Evolutionary conservation across 1,140 invertebrate species (phyloP), one percentile per base, ranked within the genome.

Genomic region (Metopolophium dirhodum): DNA sequence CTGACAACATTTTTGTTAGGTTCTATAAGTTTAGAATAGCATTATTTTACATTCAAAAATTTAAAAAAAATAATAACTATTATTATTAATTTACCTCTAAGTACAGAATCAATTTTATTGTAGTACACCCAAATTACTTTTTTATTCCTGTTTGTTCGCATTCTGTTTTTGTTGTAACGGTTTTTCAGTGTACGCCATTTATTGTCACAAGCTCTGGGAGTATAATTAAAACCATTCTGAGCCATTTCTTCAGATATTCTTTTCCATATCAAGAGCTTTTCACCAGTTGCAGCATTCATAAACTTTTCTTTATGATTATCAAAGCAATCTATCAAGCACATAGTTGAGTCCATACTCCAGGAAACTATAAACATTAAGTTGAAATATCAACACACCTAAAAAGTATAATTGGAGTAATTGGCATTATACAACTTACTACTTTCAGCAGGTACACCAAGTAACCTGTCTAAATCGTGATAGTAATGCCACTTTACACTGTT

Each of bases 171-270:
- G 26, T 93, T 37, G 45, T 93, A 93, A 26, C 91, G 91, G 26
- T 93, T 93, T 86, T 93, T 93, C 37, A 93, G 14, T 57, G 91
- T 93, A 30, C 91, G 91, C 91, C 91, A 93, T 11, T 93, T 93
- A 20, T 93, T 93, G 22, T 93, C 91, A 83, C 91, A 93, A 54
- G 91, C 82, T 57, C 91, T 93, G 14, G 91, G 49, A 54, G 91
- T 35, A 26, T 93, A 93, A 93, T 57, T 85, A 54, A 35, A 93
- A 54, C 91, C 91, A 57, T 86, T 86, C 41, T 57, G 82, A 9
- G 49, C 4, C 91, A 93, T 93, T 86, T 86, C 35, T n/a, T 86
- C 82, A 2, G 91, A 82, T 45, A 93, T 93, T 30, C 86, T 4
- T 57, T 54, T 51, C 91, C 91, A 93, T 54, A 93, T 93, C 26